These are phyloP conservation scores for Balearica regulorum DNA, from an alignment of 2,797 vertebrate genomes.

Conservation along the genomic window DNA sequence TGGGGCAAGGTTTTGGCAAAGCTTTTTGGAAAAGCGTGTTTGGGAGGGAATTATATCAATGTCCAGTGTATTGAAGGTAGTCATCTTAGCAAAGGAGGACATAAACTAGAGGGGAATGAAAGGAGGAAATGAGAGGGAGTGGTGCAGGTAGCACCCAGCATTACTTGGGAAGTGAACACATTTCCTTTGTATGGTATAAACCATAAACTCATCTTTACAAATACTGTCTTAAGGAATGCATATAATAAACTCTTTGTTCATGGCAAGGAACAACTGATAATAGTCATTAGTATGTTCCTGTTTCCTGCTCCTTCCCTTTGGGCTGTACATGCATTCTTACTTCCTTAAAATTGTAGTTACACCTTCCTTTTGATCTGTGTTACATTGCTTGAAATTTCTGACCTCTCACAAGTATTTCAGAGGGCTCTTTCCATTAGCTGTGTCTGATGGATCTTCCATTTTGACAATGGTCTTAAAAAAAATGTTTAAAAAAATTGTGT, in stretches of 20 bases:
- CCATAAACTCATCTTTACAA: neutral
- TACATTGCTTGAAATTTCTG: neutral
- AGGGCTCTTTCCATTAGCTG: neutral
- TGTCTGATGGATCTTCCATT: neutral
- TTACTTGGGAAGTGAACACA: neutral
- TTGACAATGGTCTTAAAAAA: neutral
- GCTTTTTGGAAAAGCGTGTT: neutral
- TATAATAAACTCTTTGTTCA: neutral
- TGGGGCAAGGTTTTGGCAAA: neutral
- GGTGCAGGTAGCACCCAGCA: neutral
- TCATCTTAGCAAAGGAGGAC: neutral
- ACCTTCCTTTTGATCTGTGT: neutral
- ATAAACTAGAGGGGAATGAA: neutral
- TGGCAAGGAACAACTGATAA: neutral
- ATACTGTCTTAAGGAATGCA: neutral
- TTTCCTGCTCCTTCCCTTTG: neutral
- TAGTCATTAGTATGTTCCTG: neutral
- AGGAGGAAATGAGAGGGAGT: neutral
- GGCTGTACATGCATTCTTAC: fast-evolving
- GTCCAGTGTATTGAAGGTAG: neutral
- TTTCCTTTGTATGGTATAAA: neutral
- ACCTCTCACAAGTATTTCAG: neutral
- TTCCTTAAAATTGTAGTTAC: neutral
- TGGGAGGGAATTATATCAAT: neutral
- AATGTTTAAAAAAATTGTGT: no score